Conservation (phyloP, 2,888 invertebrate genomes). For the Thalpophila matura region DNA sequence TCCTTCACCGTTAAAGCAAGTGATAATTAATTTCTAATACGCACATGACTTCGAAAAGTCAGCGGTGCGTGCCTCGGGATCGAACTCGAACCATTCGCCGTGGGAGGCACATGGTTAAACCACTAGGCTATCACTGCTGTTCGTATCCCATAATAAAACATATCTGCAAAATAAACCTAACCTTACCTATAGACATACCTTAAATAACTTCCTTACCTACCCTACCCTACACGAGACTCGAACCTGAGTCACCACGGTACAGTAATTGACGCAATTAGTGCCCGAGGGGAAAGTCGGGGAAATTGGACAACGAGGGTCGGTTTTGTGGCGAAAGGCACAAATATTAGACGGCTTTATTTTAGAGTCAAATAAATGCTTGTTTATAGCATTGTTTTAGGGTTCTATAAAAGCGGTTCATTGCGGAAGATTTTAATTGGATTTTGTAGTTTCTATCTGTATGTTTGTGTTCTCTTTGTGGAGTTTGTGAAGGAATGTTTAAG, state of each 20-base stretch:
- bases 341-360: slow-evolving; percentile 43
- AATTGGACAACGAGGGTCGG: slow-evolving; percentile 65
- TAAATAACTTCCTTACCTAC: slow-evolving; percentile 23
- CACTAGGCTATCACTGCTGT: no score
- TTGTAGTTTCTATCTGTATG: background rate
- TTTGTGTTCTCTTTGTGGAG: background rate
- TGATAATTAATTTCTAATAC: no score
- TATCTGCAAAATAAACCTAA: background rate
- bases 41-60: no score
- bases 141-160: background rate
- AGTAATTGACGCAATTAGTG: slow-evolving; percentile 84
- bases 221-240: slow-evolving; percentile 31
- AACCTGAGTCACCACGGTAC: slow-evolving; percentile 58
- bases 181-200: slow-evolving; percentile 12
- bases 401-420: background rate
- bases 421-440: slow-evolving; percentile 20
- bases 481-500: no score
- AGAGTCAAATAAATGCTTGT: slow-evolving; percentile 9
- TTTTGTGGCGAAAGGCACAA: slow-evolving; percentile 63
- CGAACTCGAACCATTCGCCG: no score
- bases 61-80: no score
- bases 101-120: no score
- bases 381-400: slow-evolving; percentile 14
- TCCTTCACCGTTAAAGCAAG: no score
- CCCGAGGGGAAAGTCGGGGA: slow-evolving; percentile 61